phyloP scores from a whole-genome alignment of 2,113 vertebrate genomes.

The Aegotheles bennettii region DNA sequence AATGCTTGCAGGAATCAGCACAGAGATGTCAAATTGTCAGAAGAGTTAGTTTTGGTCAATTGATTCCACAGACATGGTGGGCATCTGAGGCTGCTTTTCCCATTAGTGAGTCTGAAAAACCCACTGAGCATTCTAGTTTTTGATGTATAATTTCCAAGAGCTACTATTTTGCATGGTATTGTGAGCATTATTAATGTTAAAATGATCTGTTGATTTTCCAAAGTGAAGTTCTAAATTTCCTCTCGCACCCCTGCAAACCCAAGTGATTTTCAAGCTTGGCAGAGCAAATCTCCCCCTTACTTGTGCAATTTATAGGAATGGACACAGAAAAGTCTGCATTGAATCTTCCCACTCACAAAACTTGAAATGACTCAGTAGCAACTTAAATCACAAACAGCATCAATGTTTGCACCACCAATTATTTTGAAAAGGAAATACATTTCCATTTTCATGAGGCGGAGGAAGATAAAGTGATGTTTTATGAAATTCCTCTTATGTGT shows the following conservation, averaged over 20 bases:
- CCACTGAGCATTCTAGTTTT: neutral
- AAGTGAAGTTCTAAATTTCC: neutral
- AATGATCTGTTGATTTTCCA: neutral
- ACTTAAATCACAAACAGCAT: conserved; percentile 19
- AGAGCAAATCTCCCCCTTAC: neutral
- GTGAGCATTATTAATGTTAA: neutral
- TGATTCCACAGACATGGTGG: neutral
- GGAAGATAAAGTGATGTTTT: conserved; percentile 40
- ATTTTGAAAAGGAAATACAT: conserved; percentile 38
- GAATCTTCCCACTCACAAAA: neutral
- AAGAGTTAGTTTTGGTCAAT: neutral
- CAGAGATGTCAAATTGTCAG: neutral
- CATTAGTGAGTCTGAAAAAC: neutral
- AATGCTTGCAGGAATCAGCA: neutral
- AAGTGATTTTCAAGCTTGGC: neutral
- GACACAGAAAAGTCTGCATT: neutral
- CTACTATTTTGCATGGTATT: neutral
- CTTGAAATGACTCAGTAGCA: conserved; percentile 10
- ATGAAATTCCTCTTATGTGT: conserved; percentile 37
- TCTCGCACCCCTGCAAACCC: neutral
- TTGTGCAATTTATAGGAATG: conserved; percentile 19
- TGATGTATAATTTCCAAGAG: neutral
- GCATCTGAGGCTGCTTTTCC: neutral
- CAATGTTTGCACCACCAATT: conserved; percentile 2
- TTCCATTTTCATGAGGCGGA: conserved; percentile 29